A percentile compares a stretch with the other conserved stretches of the same genome.
phyloP scores from a whole-genome alignment of 2,113 vertebrate species.

The Columba janthina region DNA sequence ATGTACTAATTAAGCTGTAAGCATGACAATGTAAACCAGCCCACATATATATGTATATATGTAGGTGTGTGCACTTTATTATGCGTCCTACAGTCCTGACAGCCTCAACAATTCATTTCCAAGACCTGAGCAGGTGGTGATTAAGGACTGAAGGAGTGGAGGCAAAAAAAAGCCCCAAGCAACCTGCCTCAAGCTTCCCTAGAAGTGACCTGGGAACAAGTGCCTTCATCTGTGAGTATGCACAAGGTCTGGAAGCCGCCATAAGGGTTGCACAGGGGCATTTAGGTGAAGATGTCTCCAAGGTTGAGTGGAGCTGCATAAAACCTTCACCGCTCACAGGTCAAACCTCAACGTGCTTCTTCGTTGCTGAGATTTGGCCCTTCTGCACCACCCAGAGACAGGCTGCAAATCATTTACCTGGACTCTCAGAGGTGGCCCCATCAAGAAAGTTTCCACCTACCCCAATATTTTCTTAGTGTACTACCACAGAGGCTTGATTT shows the following conservation, averaged over 20 bases:
- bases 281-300: neutral
- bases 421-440: neutral
- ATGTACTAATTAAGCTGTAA: conserved; percentile 61
- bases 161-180: neutral
- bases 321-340: rapidly evolving
- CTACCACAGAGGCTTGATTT: neutral
- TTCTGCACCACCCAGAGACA: neutral
- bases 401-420: neutral
- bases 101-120: neutral
- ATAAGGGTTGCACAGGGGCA: neutral
- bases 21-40: neutral
- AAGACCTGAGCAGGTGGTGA: neutral
- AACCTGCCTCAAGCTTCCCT: neutral
- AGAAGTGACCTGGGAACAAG: neutral
- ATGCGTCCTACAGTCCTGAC: neutral
- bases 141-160: neutral
- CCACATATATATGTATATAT: neutral
- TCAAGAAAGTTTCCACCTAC: neutral
- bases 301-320: neutral
- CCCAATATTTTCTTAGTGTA: neutral
- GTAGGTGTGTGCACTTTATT: neutral
- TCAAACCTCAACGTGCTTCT: neutral
- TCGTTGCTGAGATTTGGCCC: neutral
- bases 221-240: neutral
- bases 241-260: neutral